Base-by-base conservation (phyloP, 2,113 vertebrate genomes). In the Falcunculus frontatus region DNA sequence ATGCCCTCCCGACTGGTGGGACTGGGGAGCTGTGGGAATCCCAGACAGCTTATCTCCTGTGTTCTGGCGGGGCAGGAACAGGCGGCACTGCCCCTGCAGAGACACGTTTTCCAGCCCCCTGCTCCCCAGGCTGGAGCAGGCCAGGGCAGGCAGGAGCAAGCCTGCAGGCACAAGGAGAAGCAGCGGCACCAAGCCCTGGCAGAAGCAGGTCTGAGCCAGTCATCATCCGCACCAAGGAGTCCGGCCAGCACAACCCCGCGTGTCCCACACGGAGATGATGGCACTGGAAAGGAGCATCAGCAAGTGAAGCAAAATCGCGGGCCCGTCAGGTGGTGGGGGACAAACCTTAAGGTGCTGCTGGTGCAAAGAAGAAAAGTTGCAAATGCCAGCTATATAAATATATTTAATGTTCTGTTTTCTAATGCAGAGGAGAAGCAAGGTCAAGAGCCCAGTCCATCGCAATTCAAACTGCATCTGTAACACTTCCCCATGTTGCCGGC, bases 241-340 rank as follows among this genome's bases (percentile, higher is more conserved):
- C 63, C 1, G 15, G 60, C 30, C 44, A 30, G 22, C 4, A 4
- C 65, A 52, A 47, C 19, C 35, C 67, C 0, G 0, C 3, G n/a
- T 13, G 10, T 73, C 47, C 8, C 8, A 32, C 5, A 1, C 10
- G 11, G 53, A 63, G 60, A 53, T 5, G 42, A 55, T 0, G 0
- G 57, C 55, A 22, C 5, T 12, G 55, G 18, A 80, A 80, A 60
- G 23, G 37, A 92, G 35, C 10, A 32, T 7, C 26, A 16, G 23
- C 23, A 22, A 81, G 22, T 3, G 15, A 74, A 47, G 49, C 8
- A 86, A 72, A 69, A 63, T 10, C 1, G 0, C 29, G 15, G 27
- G 17, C 20, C 25, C 29, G 26, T 62, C 22, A 11, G 20, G 30
- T 56, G 20, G 53, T 4, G 1, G 21, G 25, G 29, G 52, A 53